phyloP scores from a whole-genome alignment of 1,140 invertebrate genomes.

The Bathynomus jamesi region DNA sequence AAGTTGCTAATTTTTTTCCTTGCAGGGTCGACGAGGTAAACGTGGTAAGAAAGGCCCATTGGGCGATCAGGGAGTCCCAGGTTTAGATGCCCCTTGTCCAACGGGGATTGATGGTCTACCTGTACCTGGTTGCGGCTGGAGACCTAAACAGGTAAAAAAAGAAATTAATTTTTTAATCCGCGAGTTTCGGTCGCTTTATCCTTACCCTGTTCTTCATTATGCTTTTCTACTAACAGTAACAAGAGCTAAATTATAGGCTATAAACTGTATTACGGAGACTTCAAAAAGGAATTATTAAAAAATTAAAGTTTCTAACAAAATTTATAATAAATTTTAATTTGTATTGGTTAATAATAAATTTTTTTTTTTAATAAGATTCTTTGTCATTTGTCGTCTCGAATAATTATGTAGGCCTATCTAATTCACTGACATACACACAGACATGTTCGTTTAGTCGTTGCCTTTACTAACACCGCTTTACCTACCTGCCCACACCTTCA shows the following conservation, averaged over 20 bases:
- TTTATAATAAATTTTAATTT: too few relatives aligned
- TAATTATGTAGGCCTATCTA: too few relatives aligned
- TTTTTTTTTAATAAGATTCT: too few relatives aligned
- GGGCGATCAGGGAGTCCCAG: constrained; percentile 91
- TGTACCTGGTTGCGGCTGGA: constrained; percentile 87
- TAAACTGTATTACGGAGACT: background rate
- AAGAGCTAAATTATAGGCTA: background rate
- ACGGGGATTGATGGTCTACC: constrained; percentile 87
- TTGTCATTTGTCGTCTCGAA: too few relatives aligned
- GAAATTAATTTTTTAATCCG: too few relatives aligned
- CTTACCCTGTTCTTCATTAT: too few relatives aligned
- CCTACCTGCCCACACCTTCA: background rate
- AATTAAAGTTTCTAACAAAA: too few relatives aligned
- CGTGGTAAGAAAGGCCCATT: constrained; percentile 85
- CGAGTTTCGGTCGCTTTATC: too few relatives aligned
- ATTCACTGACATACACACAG: too few relatives aligned
- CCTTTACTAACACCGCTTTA: background rate
- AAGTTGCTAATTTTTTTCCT: too few relatives aligned
- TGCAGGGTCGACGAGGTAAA: constrained; percentile 74
- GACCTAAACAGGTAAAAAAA: constrained; percentile 50
- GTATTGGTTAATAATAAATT: too few relatives aligned
- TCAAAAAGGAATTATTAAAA: background rate
- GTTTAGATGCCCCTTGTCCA: constrained; percentile 93
- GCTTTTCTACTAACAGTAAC: background rate
- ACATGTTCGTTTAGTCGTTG: background rate